phyloP scores from a whole-genome alignment of 1,140 invertebrate genomes.

The Kradibia gibbosae region DNA sequence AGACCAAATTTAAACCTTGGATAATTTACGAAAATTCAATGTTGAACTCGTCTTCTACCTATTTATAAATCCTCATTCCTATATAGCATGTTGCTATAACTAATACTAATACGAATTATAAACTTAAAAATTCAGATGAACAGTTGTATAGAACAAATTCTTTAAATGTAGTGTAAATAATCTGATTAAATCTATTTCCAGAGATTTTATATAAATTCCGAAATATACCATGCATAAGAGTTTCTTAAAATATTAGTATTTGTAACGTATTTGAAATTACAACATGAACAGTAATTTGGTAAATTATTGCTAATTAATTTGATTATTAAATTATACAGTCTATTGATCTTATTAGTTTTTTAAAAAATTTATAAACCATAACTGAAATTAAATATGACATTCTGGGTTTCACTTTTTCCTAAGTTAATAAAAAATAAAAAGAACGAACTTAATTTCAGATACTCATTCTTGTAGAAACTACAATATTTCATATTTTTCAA shows the following conservation, averaged over 20 bases:
- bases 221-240: too few relatives aligned
- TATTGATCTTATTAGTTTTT: too few relatives aligned
- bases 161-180: too few relatives aligned
- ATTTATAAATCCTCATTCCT: neutral
- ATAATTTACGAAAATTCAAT: constrained; percentile 37
- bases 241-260: too few relatives aligned
- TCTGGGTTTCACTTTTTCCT: neutral
- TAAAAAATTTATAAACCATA: neutral
- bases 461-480: neutral
- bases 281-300: too few relatives aligned
- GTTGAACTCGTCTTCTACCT: neutral
- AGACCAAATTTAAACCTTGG: constrained; percentile 30
- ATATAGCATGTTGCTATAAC: neutral
- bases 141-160: too few relatives aligned
- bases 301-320: too few relatives aligned
- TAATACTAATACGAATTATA: neutral
- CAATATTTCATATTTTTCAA: neutral
- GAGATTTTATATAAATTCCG: too few relatives aligned
- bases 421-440: neutral
- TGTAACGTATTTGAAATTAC: too few relatives aligned
- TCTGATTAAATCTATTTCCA: too few relatives aligned
- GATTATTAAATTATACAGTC: too few relatives aligned
- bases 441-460: neutral
- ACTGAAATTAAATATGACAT: neutral
- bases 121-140: too few relatives aligned